Conservation (phyloP, 2,888 invertebrate genomes). For the Rugalucina vietnamica region DNA sequence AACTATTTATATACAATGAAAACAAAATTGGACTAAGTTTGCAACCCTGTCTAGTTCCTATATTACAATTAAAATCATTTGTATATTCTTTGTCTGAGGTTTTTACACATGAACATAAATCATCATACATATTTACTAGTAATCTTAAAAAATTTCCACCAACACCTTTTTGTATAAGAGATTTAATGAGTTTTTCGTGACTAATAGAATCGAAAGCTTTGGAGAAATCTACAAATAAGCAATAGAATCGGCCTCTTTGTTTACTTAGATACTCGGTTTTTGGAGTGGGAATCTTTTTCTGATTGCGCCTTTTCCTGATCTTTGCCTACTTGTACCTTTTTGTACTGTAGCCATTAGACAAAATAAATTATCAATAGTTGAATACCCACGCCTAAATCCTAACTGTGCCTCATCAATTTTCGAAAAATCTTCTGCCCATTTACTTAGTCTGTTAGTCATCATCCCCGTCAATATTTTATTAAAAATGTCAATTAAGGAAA, state of each 20-base stretch:
- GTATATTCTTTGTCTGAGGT: background rate
- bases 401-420: background rate
- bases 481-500: slow-evolving; percentile 7
- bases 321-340: too few species aligned
- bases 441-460: background rate
- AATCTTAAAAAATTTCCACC: background rate
- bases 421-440: background rate
- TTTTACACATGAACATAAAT: background rate
- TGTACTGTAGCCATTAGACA: background rate
- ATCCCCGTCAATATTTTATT: background rate
- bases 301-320: too few species aligned
- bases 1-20: background rate
- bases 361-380: background rate
- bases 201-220: slow-evolving; percentile 1
- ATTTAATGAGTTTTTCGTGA: background rate
- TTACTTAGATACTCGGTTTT: slow-evolving; percentile 1
- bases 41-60: background rate
- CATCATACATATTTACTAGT: background rate
- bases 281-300: too few species aligned
- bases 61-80: background rate
- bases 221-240: background rate
- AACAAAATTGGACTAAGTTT: background rate
- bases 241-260: background rate
- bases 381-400: background rate
- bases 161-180: background rate